A percentile compares a stretch with the other conserved stretches of the same genome.
These are phyloP conservation scores for Acrobeloides nanus DNA, from an alignment of 2,888 invertebrate species.

Conservation along the genomic window DNA sequence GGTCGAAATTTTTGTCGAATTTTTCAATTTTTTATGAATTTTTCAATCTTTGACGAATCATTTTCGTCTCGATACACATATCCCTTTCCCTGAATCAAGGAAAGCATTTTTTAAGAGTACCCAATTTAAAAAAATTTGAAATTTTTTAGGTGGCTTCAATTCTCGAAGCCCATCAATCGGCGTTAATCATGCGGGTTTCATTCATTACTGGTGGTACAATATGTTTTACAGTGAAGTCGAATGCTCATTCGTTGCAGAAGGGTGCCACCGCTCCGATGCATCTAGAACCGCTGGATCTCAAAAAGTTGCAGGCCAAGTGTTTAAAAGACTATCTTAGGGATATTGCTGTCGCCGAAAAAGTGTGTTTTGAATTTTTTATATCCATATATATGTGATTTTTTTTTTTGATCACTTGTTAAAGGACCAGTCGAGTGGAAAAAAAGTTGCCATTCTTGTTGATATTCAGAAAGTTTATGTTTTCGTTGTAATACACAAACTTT, in stretches of 20 bases:
- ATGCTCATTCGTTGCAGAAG: slow-evolving; percentile 30
- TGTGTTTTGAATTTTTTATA: not conserved
- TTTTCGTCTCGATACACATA: too few relatives aligned
- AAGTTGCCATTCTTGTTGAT: too few relatives aligned
- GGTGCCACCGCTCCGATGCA: slow-evolving; percentile 35
- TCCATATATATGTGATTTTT: not conserved
- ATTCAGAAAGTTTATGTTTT: too few relatives aligned
- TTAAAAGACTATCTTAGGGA: slow-evolving; percentile 48
- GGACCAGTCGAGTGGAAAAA: too few relatives aligned
- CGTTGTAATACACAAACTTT: too few relatives aligned
- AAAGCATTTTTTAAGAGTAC: too few relatives aligned
- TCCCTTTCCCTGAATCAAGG: too few relatives aligned
- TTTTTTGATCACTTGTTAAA: too few relatives aligned
- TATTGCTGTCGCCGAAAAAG: slow-evolving; percentile 49
- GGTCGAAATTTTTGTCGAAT: too few relatives aligned
- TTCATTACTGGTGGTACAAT: slow-evolving; percentile 36
- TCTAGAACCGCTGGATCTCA: slow-evolving; percentile 49
- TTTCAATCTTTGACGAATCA: too few relatives aligned
- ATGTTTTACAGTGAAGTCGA: slow-evolving; percentile 35
- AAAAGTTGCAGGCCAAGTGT: slow-evolving; percentile 49
- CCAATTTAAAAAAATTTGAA: slow-evolving; percentile 4
- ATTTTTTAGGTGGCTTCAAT: slow-evolving; percentile 18
- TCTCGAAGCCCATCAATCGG: slow-evolving; percentile 23
- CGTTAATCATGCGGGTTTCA: slow-evolving; percentile 30
- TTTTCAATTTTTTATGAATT: too few relatives aligned